Evolutionary conservation across 2,113 vertebrate genomes (phyloP).

Genomic region (Brienomyrus brachyistius): DNA sequence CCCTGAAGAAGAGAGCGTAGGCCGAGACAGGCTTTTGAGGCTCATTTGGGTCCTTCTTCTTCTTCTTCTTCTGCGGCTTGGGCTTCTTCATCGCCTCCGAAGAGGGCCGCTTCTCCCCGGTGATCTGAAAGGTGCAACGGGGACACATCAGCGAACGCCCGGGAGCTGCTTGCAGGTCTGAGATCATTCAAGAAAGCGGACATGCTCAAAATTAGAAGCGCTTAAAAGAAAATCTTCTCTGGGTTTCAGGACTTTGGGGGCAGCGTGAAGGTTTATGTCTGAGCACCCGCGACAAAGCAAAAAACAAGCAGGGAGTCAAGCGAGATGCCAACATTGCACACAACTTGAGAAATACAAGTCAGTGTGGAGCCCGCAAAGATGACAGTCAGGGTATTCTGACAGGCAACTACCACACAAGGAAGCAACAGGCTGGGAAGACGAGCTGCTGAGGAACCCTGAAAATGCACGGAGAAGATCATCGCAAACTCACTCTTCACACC

Average conservation of each 20-base stretch:
- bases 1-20: constrained; percentile 91
- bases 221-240: not conserved
- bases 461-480: not conserved
- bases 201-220: not conserved
- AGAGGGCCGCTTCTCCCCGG: constrained; percentile 79
- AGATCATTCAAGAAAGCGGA: not conserved
- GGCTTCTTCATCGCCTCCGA: constrained; percentile 86
- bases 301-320: not conserved
- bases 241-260: not conserved
- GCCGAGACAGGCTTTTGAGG: constrained; percentile 91
- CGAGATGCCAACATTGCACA: not conserved
- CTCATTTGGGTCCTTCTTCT: constrained; percentile 90
- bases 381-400: not conserved
- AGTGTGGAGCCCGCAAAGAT: not conserved
- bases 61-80: constrained; percentile 95
- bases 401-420: not conserved
- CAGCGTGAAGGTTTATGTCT: not conserved
- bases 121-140: constrained; percentile 48
- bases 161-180: not conserved
- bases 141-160: not conserved
- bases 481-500: not conserved
- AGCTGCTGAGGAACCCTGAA: not conserved
- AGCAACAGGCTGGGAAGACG: not conserved
- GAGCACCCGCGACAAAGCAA: not conserved
- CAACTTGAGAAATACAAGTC: not conserved